A percentile compares a stretch with the other conserved stretches of the same genome.
phyloP scores from a whole-genome alignment of 2,797 vertebrate genomes.

The Falco rusticolus region DNA sequence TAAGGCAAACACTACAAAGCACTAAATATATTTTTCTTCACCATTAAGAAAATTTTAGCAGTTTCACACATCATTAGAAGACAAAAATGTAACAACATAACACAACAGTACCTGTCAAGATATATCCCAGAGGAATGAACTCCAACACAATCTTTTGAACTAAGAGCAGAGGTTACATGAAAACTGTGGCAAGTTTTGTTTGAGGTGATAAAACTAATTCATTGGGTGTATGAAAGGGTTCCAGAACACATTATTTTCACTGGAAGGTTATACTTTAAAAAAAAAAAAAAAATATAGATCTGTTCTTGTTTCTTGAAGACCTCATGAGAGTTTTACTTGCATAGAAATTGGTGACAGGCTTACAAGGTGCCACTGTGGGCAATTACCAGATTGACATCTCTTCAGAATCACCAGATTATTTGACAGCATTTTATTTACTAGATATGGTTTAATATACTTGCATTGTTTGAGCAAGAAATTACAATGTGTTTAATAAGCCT shows the following conservation, averaged over 20 bases:
- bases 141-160: neutral
- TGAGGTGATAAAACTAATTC: neutral
- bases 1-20: fast-evolving
- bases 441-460: neutral
- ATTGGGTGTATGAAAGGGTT: neutral
- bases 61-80: neutral
- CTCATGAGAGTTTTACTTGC: neutral
- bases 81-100: neutral
- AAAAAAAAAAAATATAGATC: neutral
- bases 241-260: neutral
- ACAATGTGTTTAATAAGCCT: neutral
- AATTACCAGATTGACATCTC: neutral
- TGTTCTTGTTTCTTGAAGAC: neutral
- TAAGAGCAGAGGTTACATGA: neutral
- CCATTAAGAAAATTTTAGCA: neutral
- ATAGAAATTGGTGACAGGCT: neutral
- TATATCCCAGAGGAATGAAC: neutral
- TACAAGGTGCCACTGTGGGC: neutral
- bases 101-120: neutral
- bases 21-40: neutral
- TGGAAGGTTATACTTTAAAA: neutral
- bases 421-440: neutral
- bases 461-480: neutral
- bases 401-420: neutral
- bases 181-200: neutral